A percentile compares a stretch with the other conserved stretches of the same genome.
phyloP scores from a whole-genome alignment of 2,113 vertebrate species.

The Dipodomys merriami region DNA sequence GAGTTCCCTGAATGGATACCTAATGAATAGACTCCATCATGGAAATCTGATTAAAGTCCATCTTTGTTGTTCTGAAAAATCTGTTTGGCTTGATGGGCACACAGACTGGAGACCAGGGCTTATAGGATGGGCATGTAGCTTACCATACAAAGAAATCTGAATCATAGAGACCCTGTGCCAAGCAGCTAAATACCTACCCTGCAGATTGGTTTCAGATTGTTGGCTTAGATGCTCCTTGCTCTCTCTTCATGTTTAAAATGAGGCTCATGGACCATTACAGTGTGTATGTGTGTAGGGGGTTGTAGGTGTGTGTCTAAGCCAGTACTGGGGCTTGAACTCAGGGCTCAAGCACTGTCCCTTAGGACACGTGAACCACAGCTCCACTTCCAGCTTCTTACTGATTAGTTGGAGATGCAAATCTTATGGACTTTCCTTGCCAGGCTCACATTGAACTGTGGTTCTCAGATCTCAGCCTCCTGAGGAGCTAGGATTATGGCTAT shows the following conservation, averaged over 20 bases:
- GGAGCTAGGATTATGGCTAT: no score
- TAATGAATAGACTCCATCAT: constrained; percentile 56
- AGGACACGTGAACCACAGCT: no score
- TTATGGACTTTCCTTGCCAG: no score
- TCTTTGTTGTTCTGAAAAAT: background rate
- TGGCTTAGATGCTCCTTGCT: background rate
- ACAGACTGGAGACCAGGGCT: background rate
- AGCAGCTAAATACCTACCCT: background rate
- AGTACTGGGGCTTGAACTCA: no score
- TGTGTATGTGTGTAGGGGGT: no score
- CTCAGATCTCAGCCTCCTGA: no score
- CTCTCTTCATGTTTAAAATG: background rate
- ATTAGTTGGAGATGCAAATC: no score
- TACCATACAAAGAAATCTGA: background rate
- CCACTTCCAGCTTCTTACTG: no score
- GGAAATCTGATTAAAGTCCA: constrained; percentile 3
- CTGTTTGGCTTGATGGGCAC: background rate
- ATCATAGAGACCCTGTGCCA: no score
- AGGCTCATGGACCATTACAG: background rate
- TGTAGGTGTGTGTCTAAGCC: no score
- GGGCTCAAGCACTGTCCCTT: no score
- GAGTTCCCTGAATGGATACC: background rate
- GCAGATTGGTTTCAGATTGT: background rate
- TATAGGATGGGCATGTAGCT: background rate
- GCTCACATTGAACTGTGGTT: no score